Conservation (phyloP, 2,113 vertebrate genomes). For the Gymnogyps californianus region DNA sequence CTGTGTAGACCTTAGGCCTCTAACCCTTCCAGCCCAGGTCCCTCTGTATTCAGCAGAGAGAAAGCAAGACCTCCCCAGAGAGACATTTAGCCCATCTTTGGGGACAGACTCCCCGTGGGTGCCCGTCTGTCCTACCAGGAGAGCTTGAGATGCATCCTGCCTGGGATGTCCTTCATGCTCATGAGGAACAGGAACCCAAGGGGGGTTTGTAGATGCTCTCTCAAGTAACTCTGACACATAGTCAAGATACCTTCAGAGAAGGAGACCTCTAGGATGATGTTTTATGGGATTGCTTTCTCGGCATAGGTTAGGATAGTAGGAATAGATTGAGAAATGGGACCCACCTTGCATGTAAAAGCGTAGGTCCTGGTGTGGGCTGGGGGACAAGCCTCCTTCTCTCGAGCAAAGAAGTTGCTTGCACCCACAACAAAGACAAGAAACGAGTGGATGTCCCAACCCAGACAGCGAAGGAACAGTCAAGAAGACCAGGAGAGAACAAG, state of each 20-base stretch:
- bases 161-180: not conserved
- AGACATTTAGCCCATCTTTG: not conserved
- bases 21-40: not conserved
- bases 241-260: not conserved
- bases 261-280: not conserved
- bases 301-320: not conserved
- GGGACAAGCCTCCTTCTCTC: not conserved
- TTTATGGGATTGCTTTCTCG: not conserved
- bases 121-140: not conserved
- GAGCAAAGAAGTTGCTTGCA: not conserved
- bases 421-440: not conserved
- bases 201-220: not conserved
- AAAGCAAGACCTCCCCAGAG: not conserved
- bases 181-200: not conserved
- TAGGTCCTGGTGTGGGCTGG: not conserved
- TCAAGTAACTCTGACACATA: not conserved
- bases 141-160: not conserved
- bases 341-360: accelerated
- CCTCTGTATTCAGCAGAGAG: not conserved
- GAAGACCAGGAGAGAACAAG: not conserved
- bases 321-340: not conserved
- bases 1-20: not conserved
- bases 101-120: not conserved
- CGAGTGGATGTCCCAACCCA: not conserved
- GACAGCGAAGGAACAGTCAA: not conserved